phyloP scores from a whole-genome alignment of 2,797 vertebrate genomes.

The Oceanodroma leucorhoa region DNA sequence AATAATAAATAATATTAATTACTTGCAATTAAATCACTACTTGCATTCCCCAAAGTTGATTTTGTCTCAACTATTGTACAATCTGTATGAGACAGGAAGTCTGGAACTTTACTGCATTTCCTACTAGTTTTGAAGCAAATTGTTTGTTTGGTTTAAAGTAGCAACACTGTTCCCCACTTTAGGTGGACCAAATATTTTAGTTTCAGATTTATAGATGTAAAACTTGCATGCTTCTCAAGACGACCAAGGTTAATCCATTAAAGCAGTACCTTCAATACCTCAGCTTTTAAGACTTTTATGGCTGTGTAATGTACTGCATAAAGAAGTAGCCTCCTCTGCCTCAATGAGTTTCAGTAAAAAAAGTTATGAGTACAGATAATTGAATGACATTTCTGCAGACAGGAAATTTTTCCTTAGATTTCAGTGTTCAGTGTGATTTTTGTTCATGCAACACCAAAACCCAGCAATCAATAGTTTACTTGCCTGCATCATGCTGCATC shows the following conservation, averaged over 20 bases:
- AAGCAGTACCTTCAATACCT: neutral
- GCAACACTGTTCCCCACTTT: neutral
- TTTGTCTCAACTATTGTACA: neutral
- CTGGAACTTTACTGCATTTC: neutral
- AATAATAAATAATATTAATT: neutral
- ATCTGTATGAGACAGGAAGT: neutral
- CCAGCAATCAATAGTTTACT: neutral
- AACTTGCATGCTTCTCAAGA: neutral
- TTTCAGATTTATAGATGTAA: neutral
- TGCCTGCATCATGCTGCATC: neutral
- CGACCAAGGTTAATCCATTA: neutral
- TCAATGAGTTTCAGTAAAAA: neutral
- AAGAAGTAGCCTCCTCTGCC: neutral
- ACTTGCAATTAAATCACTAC: neutral
- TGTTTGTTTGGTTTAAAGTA: neutral
- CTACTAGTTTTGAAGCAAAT: neutral
- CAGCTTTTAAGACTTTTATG: neutral
- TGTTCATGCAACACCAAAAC: neutral
- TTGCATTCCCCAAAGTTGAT: neutral
- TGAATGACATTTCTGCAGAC: neutral
- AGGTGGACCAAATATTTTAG: neutral
- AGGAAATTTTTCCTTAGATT: neutral
- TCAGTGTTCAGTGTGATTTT: neutral
- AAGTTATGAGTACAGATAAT: neutral
- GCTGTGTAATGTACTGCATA: neutral